Evolutionary conservation across 2,888 invertebrate species (phyloP).

Genomic region (Drosophila crucigera): DNA sequence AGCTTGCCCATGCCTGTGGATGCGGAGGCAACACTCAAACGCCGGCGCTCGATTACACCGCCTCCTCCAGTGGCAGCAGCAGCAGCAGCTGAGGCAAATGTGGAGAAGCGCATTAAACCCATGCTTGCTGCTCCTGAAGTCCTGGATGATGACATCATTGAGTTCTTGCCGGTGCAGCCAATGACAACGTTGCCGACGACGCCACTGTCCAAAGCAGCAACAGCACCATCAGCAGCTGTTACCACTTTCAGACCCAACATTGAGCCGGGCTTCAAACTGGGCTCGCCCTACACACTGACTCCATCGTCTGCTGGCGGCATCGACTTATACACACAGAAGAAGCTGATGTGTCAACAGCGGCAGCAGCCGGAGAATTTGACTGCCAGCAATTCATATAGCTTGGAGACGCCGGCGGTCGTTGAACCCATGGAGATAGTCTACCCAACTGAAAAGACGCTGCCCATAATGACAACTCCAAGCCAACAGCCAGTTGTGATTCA

Average conservation of each 20-base stretch:
- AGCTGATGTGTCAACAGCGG: slow-evolving; percentile 12
- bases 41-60: slow-evolving; percentile 61
- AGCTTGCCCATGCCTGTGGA: slow-evolving; percentile 20
- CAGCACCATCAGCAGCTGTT: neutral
- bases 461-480: neutral
- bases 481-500: slow-evolving; percentile 8
- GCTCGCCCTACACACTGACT: slow-evolving; percentile 41
- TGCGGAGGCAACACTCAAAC: slow-evolving; percentile 36
- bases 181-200: neutral
- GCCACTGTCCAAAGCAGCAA: slow-evolving; percentile 14
- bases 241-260: neutral
- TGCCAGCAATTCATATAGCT: slow-evolving; percentile 34
- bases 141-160: slow-evolving; percentile 52
- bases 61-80: neutral
- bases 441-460: slow-evolving; percentile 28
- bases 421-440: slow-evolving; percentile 59
- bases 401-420: slow-evolving; percentile 52
- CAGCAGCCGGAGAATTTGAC: slow-evolving; percentile 27
- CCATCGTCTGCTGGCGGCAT: slow-evolving; percentile 6
- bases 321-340: slow-evolving; percentile 23
- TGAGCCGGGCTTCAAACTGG: slow-evolving; percentile 29
- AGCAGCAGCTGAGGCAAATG: slow-evolving; percentile 5
- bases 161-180: slow-evolving; percentile 32
- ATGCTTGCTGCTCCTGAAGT: slow-evolving; percentile 2
- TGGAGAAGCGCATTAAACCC: slow-evolving; percentile 33